Conservation (phyloP, 1,140 invertebrate genomes). For the Aphelenchoides avenae region DNA sequence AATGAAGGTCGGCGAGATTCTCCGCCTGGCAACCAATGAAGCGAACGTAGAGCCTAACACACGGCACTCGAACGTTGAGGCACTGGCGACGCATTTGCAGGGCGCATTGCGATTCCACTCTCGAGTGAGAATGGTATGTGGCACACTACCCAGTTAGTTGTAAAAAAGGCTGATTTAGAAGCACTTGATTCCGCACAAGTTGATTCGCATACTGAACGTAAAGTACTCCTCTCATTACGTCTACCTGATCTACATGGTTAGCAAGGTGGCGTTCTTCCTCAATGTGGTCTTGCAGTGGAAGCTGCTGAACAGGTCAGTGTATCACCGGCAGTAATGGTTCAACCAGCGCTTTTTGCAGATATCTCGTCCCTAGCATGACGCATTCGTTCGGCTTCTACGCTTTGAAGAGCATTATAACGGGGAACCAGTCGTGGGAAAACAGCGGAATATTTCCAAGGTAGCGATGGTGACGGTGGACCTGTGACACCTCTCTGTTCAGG, state of each 20-base stretch:
- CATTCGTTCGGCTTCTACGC: conserved; percentile 44
- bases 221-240: conserved; percentile 56
- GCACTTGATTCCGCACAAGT: conserved; percentile 48
- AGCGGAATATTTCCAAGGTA: conserved; percentile 49
- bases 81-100: conserved; percentile 49
- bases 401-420: conserved; percentile 27
- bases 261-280: conserved; percentile 50
- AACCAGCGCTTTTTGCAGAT: conserved; percentile 17
- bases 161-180: conserved; percentile 35
- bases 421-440: conserved; percentile 55
- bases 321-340: conserved; percentile 1
- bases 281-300: conserved; percentile 43
- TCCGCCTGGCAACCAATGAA: conserved; percentile 50
- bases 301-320: conserved; percentile 36
- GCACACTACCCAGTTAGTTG: not conserved
- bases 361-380: conserved; percentile 35
- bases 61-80: conserved; percentile 41
- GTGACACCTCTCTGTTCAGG: conserved; percentile 60
- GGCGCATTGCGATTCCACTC: conserved; percentile 52
- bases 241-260: conserved; percentile 50
- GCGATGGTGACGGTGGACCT: no score
- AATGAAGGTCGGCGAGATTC: conserved; percentile 54
- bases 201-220: conserved; percentile 52
- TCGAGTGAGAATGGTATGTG: conserved; percentile 38
- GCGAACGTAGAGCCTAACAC: conserved; percentile 48